Conservation (phyloP, 2,113 vertebrate genomes). For the Phalacrocorax carbo region DNA sequence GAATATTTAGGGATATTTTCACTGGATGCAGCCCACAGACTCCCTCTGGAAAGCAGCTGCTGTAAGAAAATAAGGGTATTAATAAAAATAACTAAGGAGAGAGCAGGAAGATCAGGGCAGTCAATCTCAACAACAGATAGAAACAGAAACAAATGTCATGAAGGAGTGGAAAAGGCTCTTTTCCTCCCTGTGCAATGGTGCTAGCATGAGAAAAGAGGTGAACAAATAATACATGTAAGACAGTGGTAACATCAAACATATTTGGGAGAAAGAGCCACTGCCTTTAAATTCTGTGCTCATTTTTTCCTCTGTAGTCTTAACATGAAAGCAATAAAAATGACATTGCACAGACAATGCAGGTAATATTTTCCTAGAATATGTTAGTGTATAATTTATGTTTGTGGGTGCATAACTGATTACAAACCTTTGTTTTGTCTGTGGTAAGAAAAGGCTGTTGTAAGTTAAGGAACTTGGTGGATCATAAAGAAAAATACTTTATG, state of each 20-base stretch:
- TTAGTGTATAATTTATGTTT: background rate
- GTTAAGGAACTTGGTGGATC: background rate
- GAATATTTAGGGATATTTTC: background rate
- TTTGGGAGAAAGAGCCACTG: background rate
- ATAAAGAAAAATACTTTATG: background rate
- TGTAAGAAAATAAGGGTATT: background rate
- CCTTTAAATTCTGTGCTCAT: background rate
- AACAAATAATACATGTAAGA: background rate
- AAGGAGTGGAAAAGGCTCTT: background rate
- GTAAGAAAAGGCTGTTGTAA: background rate
- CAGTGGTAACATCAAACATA: background rate
- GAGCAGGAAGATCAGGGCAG: background rate
- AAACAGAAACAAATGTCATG: background rate
- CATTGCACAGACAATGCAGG: background rate
- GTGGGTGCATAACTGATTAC: background rate
- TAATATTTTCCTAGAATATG: background rate
- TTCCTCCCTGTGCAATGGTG: background rate
- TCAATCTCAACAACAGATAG: background rate
- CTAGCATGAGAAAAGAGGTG: background rate
- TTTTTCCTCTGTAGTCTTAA: background rate
- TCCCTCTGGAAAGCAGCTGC: background rate
- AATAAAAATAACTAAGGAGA: background rate
- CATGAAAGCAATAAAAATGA: background rate
- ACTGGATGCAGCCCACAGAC: background rate
- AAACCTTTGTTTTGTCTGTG: background rate